Conservation (phyloP, 2,797 vertebrate species). For the Pteropus rufus region DNA sequence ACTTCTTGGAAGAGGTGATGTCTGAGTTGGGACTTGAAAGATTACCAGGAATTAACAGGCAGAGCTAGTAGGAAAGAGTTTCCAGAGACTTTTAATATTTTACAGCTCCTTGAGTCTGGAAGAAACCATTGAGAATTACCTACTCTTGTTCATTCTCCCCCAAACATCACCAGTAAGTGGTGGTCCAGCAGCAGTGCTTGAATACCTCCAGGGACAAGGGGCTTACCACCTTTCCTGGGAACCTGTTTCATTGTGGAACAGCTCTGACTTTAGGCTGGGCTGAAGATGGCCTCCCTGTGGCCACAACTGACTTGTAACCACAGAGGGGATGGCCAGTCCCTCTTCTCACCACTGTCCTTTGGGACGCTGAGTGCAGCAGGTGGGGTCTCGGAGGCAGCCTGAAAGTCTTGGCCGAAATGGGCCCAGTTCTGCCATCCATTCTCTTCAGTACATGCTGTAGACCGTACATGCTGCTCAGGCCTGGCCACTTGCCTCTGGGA, state of each 20-base stretch:
- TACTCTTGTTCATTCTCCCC: neutral
- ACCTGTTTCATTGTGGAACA: too few relatives aligned
- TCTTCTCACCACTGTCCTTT: neutral
- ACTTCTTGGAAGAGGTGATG: neutral
- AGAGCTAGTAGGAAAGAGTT: neutral
- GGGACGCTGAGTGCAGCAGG: neutral
- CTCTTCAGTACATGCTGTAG: neutral
- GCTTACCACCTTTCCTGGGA: neutral
- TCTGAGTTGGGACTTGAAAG: neutral
- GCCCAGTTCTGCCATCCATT: neutral
- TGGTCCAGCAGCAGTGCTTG: neutral
- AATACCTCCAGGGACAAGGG: neutral
- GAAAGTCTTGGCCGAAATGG: neutral
- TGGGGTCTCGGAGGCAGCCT: neutral
- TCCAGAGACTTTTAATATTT: neutral
- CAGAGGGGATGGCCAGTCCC: fast-evolving
- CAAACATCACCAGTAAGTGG: neutral
- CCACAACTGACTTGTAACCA: too few relatives aligned
- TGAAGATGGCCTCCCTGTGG: neutral
- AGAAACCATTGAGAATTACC: neutral
- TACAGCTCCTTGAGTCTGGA: neutral
- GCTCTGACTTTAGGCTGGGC: neutral
- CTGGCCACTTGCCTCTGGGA: neutral
- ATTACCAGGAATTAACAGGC: neutral
- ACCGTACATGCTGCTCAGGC: neutral